Base-by-base conservation (phyloP, 2,888 invertebrate genomes). In the Drosophila pseudotalamancana region DNA sequence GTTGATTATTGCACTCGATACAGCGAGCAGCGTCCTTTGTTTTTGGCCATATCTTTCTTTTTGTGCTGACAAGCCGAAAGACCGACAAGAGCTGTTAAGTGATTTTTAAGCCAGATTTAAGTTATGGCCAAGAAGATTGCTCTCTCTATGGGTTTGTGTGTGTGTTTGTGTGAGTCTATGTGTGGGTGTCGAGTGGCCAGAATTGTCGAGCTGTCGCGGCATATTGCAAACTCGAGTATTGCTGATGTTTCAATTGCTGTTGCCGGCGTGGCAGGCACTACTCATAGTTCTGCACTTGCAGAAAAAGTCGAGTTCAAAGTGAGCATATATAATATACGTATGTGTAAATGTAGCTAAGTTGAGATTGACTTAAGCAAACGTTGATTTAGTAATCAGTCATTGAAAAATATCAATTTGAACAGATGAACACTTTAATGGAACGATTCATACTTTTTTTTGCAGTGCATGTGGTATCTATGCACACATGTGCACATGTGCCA, bases 231-330 rank as follows among this genome's bases (percentile, higher is more conserved):
- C 87, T 88, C 78, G 78, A 86, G 89, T 85, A 88, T 89, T 89
- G 90, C 90, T 89, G 89, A 90, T 89, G 89, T 89, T 90, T 89
- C 90, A 90, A 89, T 89, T 90, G 89, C 79, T 48, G 14, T n/a
- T 18, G 25, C 25, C 25, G 35, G 12, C 27, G 6, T 27, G 27
- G n/a, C 43, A 4, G 21, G 6, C 31, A n/a, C n/a, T n/a, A n/a
- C n/a, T n/a, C n/a, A n/a, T n/a, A n/a, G n/a, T n/a, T n/a, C n/a
- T n/a, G n/a, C n/a, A n/a, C n/a, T n/a, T n/a, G n/a, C n/a, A n/a
- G n/a, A n/a, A n/a, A n/a, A n/a, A n/a, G n/a, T n/a, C n/a, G n/a
- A n/a, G n/a, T n/a, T n/a, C n/a, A n/a, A n/a, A n/a, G n/a, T n/a
- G n/a, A n/a, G n/a, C n/a, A n/a, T n/a, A n/a, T n/a, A n/a, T n/a